A percentile compares a stretch with the other conserved stretches of the same genome.
Evolutionary conservation across 2,113 vertebrate genomes (phyloP).

Genomic region (Ceyx cyanopectus): DNA sequence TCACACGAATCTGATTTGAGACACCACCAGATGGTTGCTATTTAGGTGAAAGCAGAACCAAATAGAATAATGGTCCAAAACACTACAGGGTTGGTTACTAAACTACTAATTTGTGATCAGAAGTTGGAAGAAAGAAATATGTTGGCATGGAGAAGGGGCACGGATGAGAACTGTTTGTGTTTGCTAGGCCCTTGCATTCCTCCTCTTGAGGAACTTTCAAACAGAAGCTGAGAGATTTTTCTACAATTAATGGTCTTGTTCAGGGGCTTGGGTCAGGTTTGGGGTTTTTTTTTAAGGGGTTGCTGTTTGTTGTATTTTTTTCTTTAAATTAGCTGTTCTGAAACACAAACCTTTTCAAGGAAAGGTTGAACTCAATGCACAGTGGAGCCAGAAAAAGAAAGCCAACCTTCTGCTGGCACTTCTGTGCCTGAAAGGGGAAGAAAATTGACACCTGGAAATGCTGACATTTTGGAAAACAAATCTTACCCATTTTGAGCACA

Average conservation of each 20-base stretch:
- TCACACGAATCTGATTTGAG: conserved; percentile 28
- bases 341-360: conserved; percentile 30
- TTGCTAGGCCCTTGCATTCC: not conserved
- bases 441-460: conserved; percentile 60
- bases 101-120: conserved; percentile 46
- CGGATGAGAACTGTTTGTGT: not conserved
- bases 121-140: conserved; percentile 37
- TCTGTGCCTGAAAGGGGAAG: not conserved
- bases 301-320: not conserved
- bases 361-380: not conserved
- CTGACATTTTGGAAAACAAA: conserved; percentile 51
- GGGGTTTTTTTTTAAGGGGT: not conserved
- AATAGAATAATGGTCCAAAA: conserved; percentile 35
- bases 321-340: not conserved
- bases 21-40: conserved; percentile 59
- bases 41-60: conserved; percentile 48
- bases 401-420: conserved; percentile 1
- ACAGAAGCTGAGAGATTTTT: not conserved
- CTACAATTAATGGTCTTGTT: not conserved
- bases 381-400: not conserved
- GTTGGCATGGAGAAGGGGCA: conserved; percentile 33
- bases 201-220: conserved; percentile 4
- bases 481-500: not conserved
- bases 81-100: conserved; percentile 20
- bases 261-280: not conserved